phyloP scores from a whole-genome alignment of 1,140 invertebrate species.

The Cydia pomonella region DNA sequence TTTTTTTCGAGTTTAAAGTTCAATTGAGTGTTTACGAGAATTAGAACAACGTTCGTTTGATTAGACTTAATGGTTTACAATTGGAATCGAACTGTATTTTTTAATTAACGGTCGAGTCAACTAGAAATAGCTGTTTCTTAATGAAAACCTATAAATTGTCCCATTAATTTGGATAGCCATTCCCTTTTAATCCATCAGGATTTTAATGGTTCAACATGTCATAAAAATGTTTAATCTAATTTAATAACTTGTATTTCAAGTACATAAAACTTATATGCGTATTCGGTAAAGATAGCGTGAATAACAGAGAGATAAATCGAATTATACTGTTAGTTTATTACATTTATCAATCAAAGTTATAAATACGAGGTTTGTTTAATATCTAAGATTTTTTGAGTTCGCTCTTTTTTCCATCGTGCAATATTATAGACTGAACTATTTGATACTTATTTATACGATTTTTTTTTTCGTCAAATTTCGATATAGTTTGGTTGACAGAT shows the following conservation, averaged over 20 bases:
- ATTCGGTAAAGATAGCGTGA: slow-evolving; percentile 2
- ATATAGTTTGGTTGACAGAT: too few relatives aligned
- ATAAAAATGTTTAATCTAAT: neutral
- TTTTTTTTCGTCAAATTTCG: too few relatives aligned
- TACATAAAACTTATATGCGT: neutral
- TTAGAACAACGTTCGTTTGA: slow-evolving; percentile 40
- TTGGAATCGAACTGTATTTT: slow-evolving; percentile 66
- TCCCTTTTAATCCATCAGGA: neutral
- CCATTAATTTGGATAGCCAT: neutral
- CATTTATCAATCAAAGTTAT: neutral
- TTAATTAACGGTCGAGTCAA: slow-evolving; percentile 46
- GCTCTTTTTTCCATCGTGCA: too few relatives aligned
- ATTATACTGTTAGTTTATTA: neutral
- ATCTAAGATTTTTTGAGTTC: neutral
- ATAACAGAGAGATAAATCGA: neutral
- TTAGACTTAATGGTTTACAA: slow-evolving; percentile 59
- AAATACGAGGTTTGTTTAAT: neutral
- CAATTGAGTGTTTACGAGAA: slow-evolving; percentile 22
- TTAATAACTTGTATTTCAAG: slow-evolving; percentile 20
- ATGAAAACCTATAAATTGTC: slow-evolving; percentile 11
- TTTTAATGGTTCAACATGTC: neutral
- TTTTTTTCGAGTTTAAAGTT: slow-evolving; percentile 24
- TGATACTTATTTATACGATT: too few relatives aligned
- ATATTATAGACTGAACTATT: too few relatives aligned
- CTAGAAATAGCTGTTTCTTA: neutral